Percentiles rank a stretch among this genome's conserved stretches.
Evolutionary conservation across 1,140 invertebrate species (phyloP).

Genomic region (Drosophila lowei): DNA sequence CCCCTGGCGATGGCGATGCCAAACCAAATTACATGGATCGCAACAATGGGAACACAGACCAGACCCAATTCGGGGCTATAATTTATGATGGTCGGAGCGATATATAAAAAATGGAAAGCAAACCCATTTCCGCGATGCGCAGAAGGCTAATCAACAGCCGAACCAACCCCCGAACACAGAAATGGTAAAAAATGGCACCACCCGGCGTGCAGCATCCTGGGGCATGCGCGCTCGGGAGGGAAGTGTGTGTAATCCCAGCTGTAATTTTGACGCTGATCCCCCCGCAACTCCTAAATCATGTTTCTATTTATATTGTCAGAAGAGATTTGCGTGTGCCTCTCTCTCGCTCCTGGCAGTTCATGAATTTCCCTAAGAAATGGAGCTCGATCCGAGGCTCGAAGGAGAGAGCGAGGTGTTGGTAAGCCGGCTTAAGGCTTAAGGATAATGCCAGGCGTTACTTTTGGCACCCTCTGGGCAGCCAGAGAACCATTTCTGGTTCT

Average conservation of each 20-base stretch:
- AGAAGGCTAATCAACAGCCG: conserved; percentile 74
- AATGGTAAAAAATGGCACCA: conserved; percentile 56
- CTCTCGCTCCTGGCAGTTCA: conserved; percentile 7
- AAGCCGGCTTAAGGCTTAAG: conserved; percentile 74
- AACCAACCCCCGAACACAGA: conserved; percentile 49
- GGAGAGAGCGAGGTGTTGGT: conserved; percentile 49
- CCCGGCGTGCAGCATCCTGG: conserved; percentile 58
- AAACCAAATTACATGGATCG: conserved; percentile 75
- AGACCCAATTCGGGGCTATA: conserved; percentile 62
- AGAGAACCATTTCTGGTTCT: conserved; percentile 47
- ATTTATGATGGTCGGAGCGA: conserved; percentile 59
- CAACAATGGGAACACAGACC: conserved; percentile 54
- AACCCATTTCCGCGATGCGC: conserved; percentile 77
- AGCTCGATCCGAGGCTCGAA: conserved; percentile 23
- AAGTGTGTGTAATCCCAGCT: conserved; percentile 74
- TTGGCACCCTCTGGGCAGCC: conserved; percentile 11
- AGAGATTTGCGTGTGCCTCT: conserved; percentile 73
- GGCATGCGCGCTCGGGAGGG: not conserved
- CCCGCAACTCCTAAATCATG: conserved; percentile 79
- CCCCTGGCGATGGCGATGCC: conserved; percentile 37
- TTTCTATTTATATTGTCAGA: conserved; percentile 82
- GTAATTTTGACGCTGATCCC: conserved; percentile 79
- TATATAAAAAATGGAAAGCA: conserved; percentile 49
- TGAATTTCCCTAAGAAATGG: conserved; percentile 34
- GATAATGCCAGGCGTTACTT: conserved; percentile 47